Conservation (phyloP, 2,888 invertebrate genomes). For the Drosophila yooni region DNA sequence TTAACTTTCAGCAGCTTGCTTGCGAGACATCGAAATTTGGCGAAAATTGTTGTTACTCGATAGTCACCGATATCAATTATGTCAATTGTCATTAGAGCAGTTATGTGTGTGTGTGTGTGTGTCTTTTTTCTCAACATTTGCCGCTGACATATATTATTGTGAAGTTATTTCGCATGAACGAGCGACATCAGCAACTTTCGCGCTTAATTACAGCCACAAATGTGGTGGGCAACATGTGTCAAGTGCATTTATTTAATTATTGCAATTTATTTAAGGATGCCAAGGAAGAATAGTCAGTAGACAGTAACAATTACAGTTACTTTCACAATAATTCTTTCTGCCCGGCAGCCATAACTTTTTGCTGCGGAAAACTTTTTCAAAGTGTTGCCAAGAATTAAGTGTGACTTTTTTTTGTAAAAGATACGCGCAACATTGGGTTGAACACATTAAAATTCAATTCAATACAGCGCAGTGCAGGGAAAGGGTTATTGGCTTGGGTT, state of each 20-base stretch:
- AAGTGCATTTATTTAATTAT: constrained; percentile 62
- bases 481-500: background rate
- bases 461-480: background rate
- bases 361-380: constrained; percentile 21
- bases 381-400: constrained; percentile 30
- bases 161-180: constrained; percentile 5
- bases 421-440: background rate
- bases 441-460: constrained; percentile 23
- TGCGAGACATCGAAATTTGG: background rate
- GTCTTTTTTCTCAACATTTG: background rate
- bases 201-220: constrained; percentile 42
- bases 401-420: background rate
- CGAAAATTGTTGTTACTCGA: background rate
- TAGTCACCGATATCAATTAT: background rate
- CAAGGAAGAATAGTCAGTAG: background rate
- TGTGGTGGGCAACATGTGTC: constrained; percentile 56
- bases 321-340: constrained; percentile 4
- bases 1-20: background rate
- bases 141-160: constrained; percentile 26
- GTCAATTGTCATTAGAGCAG: constrained; percentile 9
- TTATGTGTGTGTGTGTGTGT: background rate
- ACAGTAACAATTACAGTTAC: constrained; percentile 16
- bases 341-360: constrained; percentile 18
- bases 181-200: constrained; percentile 12
- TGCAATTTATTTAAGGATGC: constrained; percentile 35